A percentile compares a stretch with the other conserved stretches of the same genome.
phyloP scores from a whole-genome alignment of 2,888 invertebrate species.

The Plusia festucae region DNA sequence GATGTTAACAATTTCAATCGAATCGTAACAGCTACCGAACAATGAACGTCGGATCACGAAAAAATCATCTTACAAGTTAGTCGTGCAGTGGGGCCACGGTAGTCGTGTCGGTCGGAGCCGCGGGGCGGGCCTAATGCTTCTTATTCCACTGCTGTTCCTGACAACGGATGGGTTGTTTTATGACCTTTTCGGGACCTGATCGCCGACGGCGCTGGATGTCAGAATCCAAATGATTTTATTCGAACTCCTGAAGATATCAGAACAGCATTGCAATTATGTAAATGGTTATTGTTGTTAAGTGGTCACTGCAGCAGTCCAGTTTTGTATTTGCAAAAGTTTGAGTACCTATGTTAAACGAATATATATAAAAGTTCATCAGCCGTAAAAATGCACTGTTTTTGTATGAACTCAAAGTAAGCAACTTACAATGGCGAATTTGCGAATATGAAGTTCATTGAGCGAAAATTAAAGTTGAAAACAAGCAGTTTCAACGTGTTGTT shows the following conservation, averaged over 20 bases:
- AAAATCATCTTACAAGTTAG: conserved; percentile 87
- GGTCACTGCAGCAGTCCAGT: background rate
- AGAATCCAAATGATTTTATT: conserved; percentile 48
- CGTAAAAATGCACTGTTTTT: background rate
- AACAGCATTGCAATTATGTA: conserved; percentile 31
- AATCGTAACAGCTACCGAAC: conserved; percentile 86
- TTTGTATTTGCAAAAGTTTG: background rate
- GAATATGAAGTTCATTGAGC: background rate
- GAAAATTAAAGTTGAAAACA: background rate
- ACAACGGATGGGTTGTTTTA: conserved; percentile 52
- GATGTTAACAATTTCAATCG: conserved; percentile 84
- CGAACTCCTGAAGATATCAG: conserved; percentile 23
- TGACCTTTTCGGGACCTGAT: conserved; percentile 52
- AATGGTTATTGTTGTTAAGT: conserved; percentile 22
- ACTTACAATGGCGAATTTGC: background rate
- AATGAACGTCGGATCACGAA: conserved; percentile 88
- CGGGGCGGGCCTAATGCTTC: conserved; percentile 46
- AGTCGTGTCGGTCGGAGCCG: conserved; percentile 75
- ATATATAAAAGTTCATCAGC: background rate
- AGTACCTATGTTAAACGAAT: background rate
- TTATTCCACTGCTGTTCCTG: conserved; percentile 43
- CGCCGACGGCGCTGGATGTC: conserved; percentile 47
- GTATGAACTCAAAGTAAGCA: background rate
- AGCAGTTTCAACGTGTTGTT: background rate
- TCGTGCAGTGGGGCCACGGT: conserved; percentile 82